Conservation (phyloP, 2,113 vertebrate species). For the Felis chaus region DNA sequence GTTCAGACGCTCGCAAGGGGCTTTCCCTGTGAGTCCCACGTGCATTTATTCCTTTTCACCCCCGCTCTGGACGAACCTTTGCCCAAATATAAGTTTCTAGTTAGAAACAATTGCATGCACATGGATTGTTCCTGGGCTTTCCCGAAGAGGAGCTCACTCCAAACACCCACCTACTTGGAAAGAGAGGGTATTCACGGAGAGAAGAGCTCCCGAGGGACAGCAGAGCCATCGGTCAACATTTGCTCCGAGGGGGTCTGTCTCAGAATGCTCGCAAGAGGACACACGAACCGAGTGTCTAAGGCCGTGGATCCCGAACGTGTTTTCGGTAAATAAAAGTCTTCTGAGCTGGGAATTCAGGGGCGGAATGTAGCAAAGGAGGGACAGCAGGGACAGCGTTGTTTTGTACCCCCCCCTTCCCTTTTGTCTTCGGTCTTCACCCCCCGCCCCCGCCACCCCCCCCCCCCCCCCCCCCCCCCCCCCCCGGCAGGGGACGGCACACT, state of each 20-base stretch:
- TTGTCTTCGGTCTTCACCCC: neutral
- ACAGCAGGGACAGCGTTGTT: neutral
- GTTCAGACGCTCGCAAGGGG: neutral
- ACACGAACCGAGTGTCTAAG: neutral
- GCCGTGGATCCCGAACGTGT: neutral
- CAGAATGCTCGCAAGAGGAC: neutral
- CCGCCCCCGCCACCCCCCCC: accelerated
- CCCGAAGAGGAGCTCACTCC: neutral
- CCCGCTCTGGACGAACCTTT: neutral
- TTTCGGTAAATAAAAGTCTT: neutral
- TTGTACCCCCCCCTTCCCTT: neutral
- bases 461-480: too few species aligned
- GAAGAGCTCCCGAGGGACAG: neutral
- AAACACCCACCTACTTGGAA: neutral
- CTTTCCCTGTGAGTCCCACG: neutral
- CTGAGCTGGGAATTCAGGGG: neutral
- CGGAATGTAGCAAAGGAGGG: neutral
- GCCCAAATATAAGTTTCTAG: neutral
- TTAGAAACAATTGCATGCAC: neutral
- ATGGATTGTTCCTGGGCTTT: neutral
- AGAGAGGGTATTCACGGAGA: neutral
- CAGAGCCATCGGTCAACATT: neutral
- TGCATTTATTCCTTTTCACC: neutral
- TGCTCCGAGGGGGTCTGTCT: neutral
- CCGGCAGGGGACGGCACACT: neutral